phyloP scores from a whole-genome alignment of 2,797 vertebrate genomes.

The Gephyroberyx darwinii region DNA sequence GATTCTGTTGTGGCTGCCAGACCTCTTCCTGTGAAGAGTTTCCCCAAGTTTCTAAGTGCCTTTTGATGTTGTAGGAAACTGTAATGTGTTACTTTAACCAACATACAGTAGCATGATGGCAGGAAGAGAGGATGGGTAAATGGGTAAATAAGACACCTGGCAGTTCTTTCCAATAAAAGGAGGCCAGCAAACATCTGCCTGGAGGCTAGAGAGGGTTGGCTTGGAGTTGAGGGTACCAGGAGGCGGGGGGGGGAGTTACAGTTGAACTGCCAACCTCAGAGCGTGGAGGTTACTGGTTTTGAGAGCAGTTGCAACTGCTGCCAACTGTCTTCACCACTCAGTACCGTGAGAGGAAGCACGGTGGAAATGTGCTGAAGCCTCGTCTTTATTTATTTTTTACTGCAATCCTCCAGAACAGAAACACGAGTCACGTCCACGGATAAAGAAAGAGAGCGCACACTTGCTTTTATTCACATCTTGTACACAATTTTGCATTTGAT shows the following conservation, averaged over 20 bases:
- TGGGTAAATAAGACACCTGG: too few species aligned
- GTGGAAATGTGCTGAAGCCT: slow-evolving; percentile 17
- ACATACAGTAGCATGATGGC: too few species aligned
- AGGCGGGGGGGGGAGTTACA: neutral
- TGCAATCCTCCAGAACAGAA: neutral
- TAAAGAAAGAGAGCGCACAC: neutral
- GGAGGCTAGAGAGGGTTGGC: too few species aligned
- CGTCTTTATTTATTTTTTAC: slow-evolving; percentile 8
- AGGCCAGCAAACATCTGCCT: too few species aligned
- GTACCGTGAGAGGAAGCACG: slow-evolving; percentile 47
- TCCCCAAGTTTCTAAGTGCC: too few species aligned
- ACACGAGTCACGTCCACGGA: neutral
- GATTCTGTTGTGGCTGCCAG: too few species aligned
- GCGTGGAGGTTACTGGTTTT: slow-evolving; percentile 37
- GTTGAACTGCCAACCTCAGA: slow-evolving; percentile 41
- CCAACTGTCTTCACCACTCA: slow-evolving; percentile 36
- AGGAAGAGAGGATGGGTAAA: too few species aligned
- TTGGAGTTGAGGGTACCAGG: neutral
- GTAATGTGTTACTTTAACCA: too few species aligned
- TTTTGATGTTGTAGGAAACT: too few species aligned
- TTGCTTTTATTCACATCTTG: slow-evolving; percentile 44
- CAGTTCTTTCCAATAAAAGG: too few species aligned
- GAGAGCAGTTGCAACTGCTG: slow-evolving; percentile 11
- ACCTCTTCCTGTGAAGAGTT: too few species aligned
- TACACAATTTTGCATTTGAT: neutral